These are phyloP conservation scores for Microcebus ravelobensis DNA, from an alignment of 2,113 vertebrate species.

Conservation along the genomic window DNA sequence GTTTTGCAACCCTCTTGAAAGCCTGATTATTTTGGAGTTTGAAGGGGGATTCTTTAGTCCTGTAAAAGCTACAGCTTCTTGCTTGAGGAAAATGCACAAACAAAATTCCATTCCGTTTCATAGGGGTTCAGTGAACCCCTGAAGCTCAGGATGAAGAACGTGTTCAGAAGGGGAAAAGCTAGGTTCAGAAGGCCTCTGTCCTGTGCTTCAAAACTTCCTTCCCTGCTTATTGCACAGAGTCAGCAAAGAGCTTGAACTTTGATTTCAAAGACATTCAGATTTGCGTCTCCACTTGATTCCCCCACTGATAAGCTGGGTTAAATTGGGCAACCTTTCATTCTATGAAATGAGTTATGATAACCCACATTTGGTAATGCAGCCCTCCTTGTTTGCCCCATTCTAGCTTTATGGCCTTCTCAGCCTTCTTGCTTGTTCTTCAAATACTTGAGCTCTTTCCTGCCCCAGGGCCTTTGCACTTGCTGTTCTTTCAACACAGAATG, in stretches of 20 bases:
- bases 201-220: background rate
- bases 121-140: background rate
- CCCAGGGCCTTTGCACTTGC: background rate
- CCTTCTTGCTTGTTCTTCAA: background rate
- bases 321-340: background rate
- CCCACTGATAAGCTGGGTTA: background rate
- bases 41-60: background rate
- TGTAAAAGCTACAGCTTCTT: background rate
- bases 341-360: background rate
- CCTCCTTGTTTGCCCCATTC: background rate
- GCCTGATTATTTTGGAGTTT: background rate
- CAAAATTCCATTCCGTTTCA: conserved; percentile 39
- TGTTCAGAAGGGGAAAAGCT: conserved; percentile 35
- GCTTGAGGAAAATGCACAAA: background rate
- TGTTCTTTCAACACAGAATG: background rate
- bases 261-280: background rate
- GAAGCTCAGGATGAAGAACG: conserved; percentile 33
- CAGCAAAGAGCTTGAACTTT: background rate
- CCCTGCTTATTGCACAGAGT: background rate
- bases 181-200: background rate
- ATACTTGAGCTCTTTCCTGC: background rate
- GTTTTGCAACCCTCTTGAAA: background rate
- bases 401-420: background rate
- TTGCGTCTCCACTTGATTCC: background rate
- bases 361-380: background rate